Base-by-base conservation (phyloP, 2,113 vertebrate genomes). In the western clawed frog (Xenopus tropicalis) region DNA sequence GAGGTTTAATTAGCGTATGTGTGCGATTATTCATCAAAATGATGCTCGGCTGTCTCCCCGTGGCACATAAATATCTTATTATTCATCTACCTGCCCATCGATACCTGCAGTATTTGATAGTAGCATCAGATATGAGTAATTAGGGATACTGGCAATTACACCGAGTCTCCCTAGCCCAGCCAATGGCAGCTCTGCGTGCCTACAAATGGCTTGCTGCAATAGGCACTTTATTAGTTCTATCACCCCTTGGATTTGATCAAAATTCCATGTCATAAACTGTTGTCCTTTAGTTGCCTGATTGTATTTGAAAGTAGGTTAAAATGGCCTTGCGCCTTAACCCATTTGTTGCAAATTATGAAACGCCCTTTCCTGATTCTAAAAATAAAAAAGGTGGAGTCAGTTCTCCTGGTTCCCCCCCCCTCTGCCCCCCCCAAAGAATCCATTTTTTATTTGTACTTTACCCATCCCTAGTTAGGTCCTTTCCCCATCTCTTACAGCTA, bases 341-440 rank as follows among this genome's bases (percentile, higher is more conserved):
- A 54, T 69, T 75, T 75, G 20, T 17, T 62, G 65, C 57, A 42
- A 69, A 62, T 75, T 75, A 66, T 62, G 24, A 75, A 69, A 62
- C 66, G 57, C 58, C 72, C 25, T 75, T 74, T 61, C 56, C 67
- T 19, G 72, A 69, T 48, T 68, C 72, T 75, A 75, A 75, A 75
- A 75, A 75, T 69, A 75, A 69, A 75, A 29, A 21, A n/a, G 72
- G 72, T 21, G 72, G 57, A 19, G 66, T 66, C 19, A 62, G 9
- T 67, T 74, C 46, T 43, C 20, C 20, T 23, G 12, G 5, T 21
- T 43, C 44, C 64, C 65, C 57, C 71, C 72, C 52, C 56, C 21
- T 14, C 22, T 66, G 19, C 62, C 14, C 21, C 14, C 19, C 46
- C 19, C 51, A 19, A 62, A 19, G 17, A 62, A 61, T 69, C 66